These are phyloP conservation scores for Nesidiocoris tenuis DNA, from an alignment of 2,888 invertebrate genomes.

Conservation along the genomic window DNA sequence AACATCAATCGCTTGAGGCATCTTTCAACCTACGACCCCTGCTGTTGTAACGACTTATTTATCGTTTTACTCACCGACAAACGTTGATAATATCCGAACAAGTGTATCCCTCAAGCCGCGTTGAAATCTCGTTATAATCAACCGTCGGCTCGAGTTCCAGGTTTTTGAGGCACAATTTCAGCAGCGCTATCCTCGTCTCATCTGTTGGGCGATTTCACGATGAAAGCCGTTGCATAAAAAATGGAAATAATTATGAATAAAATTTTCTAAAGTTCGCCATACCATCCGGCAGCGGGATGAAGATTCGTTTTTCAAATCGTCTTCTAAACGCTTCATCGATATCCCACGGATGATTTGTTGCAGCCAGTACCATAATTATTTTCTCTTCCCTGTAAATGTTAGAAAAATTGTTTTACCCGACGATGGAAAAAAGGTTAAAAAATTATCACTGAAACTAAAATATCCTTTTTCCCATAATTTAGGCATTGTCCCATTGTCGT, in stretches of 20 bases:
- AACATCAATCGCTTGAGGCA: too few species aligned
- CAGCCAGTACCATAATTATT: conserved; percentile 83
- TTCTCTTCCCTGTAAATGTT: conserved; percentile 55
- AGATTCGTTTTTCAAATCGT: conserved; percentile 83
- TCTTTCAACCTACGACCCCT: too few species aligned
- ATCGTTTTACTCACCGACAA: conserved; percentile 67
- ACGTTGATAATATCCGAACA: conserved; percentile 86
- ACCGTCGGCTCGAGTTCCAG: conserved; percentile 65
- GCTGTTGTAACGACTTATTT: too few species aligned
- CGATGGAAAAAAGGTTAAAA: too few species aligned
- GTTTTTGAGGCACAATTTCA: conserved; percentile 69
- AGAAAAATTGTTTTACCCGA: too few species aligned
- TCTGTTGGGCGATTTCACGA: conserved; percentile 57
- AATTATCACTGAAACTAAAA: too few species aligned
- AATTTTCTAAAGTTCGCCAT: too few species aligned
- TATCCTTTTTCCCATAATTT: too few species aligned
- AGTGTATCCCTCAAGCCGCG: conserved; percentile 74
- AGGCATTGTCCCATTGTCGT: too few species aligned
- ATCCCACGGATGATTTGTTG: conserved; percentile 91
- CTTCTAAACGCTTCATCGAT: conserved; percentile 83
- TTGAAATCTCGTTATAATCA: conserved; percentile 63
- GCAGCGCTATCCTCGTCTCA: conserved; percentile 64
- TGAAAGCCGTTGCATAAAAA: too few species aligned
- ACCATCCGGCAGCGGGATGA: conserved; percentile 81
- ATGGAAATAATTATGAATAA: too few species aligned